A percentile compares a stretch with the other conserved stretches of the same genome.
These are phyloP conservation scores for Tenthredo distinguenda DNA, from an alignment of 2,888 invertebrate species.

Conservation along the genomic window DNA sequence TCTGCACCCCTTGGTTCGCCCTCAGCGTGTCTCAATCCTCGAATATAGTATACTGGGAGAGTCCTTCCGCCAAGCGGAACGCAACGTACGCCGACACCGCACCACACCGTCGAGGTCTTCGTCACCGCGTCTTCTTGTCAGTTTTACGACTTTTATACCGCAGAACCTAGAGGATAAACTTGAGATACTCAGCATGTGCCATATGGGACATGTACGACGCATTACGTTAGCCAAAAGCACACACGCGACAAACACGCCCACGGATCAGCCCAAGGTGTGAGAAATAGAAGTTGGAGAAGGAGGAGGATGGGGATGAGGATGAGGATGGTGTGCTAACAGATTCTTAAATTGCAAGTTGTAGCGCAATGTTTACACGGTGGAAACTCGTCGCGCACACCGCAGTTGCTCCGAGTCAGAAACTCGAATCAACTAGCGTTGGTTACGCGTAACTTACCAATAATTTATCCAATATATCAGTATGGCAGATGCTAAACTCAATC, in stretches of 20 bases:
- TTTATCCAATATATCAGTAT: conserved; percentile 39
- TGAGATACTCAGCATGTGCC: conserved; percentile 14
- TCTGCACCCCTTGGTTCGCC: background rate
- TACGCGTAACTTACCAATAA: conserved; percentile 31
- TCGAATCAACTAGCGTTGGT: conserved; percentile 24
- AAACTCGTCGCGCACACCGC: background rate
- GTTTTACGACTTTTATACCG: conserved; percentile 28
- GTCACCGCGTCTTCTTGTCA: background rate
- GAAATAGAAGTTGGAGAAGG: background rate
- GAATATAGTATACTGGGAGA: background rate
- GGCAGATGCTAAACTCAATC: conserved; percentile 23
- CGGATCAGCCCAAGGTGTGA: background rate
- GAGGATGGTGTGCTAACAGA: conserved; percentile 18
- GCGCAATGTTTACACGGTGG: conserved; percentile 5
- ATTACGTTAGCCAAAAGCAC: conserved; percentile 20
- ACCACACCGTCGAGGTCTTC: background rate
- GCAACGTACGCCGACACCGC: background rate
- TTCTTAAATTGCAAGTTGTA: conserved; percentile 28
- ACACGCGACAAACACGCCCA: background rate
- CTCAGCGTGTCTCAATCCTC: background rate
- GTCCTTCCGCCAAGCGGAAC: background rate
- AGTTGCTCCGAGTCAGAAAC: conserved; percentile 10
- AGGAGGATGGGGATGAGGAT: background rate
- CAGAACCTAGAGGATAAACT: conserved; percentile 19
- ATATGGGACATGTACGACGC: background rate